These are phyloP conservation scores for Planiliza haematocheilus DNA, from an alignment of 2,113 vertebrate species.

Conservation along the genomic window DNA sequence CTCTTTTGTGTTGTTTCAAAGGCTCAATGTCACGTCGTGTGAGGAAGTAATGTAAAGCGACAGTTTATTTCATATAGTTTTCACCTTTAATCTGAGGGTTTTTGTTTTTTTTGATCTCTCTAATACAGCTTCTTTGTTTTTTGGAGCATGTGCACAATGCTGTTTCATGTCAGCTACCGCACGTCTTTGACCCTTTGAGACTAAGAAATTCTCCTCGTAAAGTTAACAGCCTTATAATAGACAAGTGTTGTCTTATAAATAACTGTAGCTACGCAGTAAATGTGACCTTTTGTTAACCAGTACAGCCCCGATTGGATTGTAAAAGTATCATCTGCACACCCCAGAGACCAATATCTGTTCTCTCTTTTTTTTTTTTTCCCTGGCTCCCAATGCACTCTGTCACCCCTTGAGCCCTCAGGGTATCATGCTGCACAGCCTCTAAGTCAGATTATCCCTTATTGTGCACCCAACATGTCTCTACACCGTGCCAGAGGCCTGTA, in stretches of 20 bases:
- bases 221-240: constrained; percentile 49
- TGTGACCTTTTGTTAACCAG: constrained; percentile 42
- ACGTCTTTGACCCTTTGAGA: constrained; percentile 11
- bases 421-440: constrained; percentile 61
- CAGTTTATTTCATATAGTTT: constrained; percentile 41
- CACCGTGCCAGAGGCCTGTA: constrained; percentile 38
- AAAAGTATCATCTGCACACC: constrained; percentile 44
- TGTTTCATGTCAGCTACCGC: constrained; percentile 16
- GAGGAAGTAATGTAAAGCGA: constrained; percentile 44
- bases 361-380: constrained; percentile 28
- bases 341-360: constrained; percentile 46
- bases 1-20: constrained; percentile 71
- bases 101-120: constrained; percentile 10
- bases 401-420: constrained; percentile 69
- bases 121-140: constrained; percentile 6
- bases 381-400: constrained; percentile 63
- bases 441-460: constrained; percentile 71
- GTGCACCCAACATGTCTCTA: constrained; percentile 65
- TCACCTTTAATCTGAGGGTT: constrained; percentile 4
- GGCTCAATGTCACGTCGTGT: constrained; percentile 42
- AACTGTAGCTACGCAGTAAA: constrained; percentile 24
- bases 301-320: constrained; percentile 36
- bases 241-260: constrained; percentile 48
- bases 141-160: not conserved
- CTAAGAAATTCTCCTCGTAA: constrained; percentile 10